Base-by-base conservation (phyloP, 2,113 vertebrate genomes). In the Empidonax alnorum region DNA sequence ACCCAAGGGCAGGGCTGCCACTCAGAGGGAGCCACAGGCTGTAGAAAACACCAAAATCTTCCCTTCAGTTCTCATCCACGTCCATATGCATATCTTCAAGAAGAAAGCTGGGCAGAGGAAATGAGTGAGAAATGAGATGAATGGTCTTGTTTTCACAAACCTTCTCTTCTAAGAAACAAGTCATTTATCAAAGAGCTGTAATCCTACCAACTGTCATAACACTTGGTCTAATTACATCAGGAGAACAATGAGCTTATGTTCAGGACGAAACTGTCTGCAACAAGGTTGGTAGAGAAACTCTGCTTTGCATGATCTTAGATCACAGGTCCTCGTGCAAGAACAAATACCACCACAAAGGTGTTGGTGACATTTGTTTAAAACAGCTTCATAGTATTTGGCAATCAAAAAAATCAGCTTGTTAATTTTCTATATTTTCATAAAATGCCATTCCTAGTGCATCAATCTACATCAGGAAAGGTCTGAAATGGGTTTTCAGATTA, bases 151-250 rank as follows among this genome's bases (percentile, higher is more conserved):
- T 94, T 97, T 94, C 89, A 96, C 84, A 94, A 97, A 94, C 89
- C 93, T 87, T 93, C 91, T 53, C 87, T 94, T 95, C 77, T 88
- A 94, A 96, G 97, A 97, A 97, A 97, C 69, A 96, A 96, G 95
- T 75, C 79, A 97, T 98, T 98, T 96, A 96, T 98, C 98, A 98
- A 96, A 96, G 95, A 37, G 87, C 62, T 74, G 47, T 84, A 94
- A 92, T 87, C 94, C 92, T 58, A 56, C 94, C 94, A 78, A 96
- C 97, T 98, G 97, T 98, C 97, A 98, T 96, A 98, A 98, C 50
- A 79, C 89, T 93, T 91, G 71, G 81, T 88, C 96, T 98, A 98
- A 98, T 98, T 98, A 98, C 89, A 92, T 44, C 77, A 89, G 87
- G 92, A 96, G 97, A 98, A 96, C 96, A 97, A 97, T 97, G 95